phyloP scores from a whole-genome alignment of 1,140 invertebrate species.

The Coboldia fuscipes region DNA sequence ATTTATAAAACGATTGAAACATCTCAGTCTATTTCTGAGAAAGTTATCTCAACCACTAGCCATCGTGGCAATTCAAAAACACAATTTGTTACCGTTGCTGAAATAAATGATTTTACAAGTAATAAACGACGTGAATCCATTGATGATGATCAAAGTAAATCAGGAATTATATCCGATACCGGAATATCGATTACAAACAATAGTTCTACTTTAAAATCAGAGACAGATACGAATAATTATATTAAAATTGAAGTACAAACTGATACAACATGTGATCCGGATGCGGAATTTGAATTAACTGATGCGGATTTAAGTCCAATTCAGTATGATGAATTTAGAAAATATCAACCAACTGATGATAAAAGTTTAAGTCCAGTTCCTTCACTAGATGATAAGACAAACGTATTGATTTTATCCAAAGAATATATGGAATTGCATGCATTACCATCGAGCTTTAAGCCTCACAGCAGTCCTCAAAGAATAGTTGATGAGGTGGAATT shows the following conservation, averaged over 20 bases:
- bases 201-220: neutral
- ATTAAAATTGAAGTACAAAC: conserved; percentile 22
- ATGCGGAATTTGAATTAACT: conserved; percentile 27
- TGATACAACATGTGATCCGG: conserved; percentile 23
- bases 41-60: neutral
- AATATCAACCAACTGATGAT: conserved; percentile 6
- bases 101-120: neutral
- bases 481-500: no score
- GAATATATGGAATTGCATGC: no score
- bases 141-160: conserved; percentile 24
- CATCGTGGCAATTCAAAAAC: neutral
- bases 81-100: neutral
- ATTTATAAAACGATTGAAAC: no score
- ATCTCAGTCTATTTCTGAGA: no score
- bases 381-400: no score
- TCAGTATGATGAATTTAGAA: conserved; percentile 23
- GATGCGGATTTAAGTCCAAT: conserved; percentile 30
- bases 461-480: no score
- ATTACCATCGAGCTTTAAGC: no score
- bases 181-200: conserved; percentile 24
- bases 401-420: no score
- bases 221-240: neutral
- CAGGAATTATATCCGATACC: conserved; percentile 27
- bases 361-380: no score
- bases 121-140: conserved; percentile 14